phyloP scores from a whole-genome alignment of 2,797 vertebrate genomes.

The Spinus olivaceus region DNA sequence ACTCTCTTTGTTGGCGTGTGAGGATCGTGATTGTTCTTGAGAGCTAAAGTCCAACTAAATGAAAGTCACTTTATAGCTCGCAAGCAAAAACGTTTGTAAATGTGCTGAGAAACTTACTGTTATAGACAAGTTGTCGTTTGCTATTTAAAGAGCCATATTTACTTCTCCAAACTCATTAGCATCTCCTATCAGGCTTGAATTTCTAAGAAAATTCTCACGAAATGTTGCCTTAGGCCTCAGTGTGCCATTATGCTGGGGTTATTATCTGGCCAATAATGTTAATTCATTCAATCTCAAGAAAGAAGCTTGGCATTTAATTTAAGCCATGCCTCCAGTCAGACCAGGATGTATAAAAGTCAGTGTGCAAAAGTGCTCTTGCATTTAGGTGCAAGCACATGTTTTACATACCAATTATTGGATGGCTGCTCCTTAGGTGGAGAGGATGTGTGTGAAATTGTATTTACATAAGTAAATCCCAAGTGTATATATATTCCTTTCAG shows the following conservation, averaged over 20 bases:
- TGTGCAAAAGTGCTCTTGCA: neutral
- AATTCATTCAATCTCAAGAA: constrained; percentile 51
- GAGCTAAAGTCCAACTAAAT: neutral
- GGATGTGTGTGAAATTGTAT: constrained; percentile 39
- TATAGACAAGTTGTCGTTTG: constrained; percentile 57
- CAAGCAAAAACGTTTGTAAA: neutral
- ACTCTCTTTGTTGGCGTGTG: neutral
- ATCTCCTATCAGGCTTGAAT: constrained; percentile 35
- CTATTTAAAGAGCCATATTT: constrained; percentile 57
- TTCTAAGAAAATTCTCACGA: constrained; percentile 38
- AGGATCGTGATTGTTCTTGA: constrained; percentile 36
- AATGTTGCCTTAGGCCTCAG: constrained; percentile 43
- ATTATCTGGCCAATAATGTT: constrained; percentile 60
- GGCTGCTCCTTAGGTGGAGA: neutral
- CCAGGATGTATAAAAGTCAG: neutral
- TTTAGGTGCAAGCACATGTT: neutral
- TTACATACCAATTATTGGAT: neutral
- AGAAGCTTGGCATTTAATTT: constrained; percentile 56
- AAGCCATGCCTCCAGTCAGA: constrained; percentile 21
- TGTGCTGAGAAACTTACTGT: constrained; percentile 19
- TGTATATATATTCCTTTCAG: constrained; percentile 41
- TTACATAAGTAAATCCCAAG: constrained; percentile 44
- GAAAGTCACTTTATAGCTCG: constrained; percentile 3
- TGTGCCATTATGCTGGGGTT: constrained; percentile 29
- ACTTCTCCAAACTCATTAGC: constrained; percentile 53